These are phyloP conservation scores for Choloepus hoffmanni DNA, from an alignment of 2,113 vertebrate species.

Conservation along the genomic window DNA sequence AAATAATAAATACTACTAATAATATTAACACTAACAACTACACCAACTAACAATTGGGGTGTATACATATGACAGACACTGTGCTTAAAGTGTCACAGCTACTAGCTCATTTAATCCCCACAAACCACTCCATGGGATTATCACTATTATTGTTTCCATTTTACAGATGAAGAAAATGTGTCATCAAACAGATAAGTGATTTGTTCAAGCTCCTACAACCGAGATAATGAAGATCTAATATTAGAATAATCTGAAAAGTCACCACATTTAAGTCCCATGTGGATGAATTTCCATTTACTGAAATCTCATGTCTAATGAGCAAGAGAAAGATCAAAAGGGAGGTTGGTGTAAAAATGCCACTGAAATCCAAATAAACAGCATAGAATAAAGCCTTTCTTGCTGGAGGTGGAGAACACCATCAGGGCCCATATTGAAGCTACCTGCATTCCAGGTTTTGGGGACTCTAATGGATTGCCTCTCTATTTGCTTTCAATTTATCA, in stretches of 20 bases:
- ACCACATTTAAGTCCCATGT: background rate
- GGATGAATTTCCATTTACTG: background rate
- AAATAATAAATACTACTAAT: background rate
- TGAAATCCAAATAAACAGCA: background rate
- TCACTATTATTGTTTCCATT: background rate
- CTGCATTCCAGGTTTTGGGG: background rate
- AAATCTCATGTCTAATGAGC: background rate
- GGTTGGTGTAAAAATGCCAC: background rate
- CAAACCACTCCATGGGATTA: background rate
- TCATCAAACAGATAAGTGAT: background rate
- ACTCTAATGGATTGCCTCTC: background rate
- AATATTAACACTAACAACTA: background rate
- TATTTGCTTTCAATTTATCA: background rate
- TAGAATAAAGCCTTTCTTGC: background rate
- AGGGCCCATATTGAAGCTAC: background rate
- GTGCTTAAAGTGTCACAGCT: background rate
- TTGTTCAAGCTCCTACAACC: background rate
- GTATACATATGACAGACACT: background rate
- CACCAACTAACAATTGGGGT: background rate
- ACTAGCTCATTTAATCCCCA: background rate
- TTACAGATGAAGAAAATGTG: background rate
- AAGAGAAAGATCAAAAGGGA: background rate
- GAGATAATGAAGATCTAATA: background rate
- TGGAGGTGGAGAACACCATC: background rate
- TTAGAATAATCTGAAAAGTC: background rate